These are phyloP conservation scores for Syrmaticus mikado DNA, from an alignment of 2,113 vertebrate species.

Conservation along the genomic window DNA sequence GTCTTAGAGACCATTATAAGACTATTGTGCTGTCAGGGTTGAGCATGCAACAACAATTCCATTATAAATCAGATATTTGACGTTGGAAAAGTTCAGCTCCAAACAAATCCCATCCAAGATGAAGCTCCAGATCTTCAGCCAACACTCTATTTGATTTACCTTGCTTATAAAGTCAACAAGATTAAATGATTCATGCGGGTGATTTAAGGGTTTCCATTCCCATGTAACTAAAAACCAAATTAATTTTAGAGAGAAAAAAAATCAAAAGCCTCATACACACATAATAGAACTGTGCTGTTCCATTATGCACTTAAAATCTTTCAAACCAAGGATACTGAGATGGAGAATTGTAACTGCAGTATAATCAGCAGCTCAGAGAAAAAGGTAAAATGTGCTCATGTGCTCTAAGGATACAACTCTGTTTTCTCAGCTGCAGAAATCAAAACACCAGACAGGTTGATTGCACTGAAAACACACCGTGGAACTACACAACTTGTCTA, in stretches of 20 bases:
- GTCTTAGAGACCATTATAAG: fast-evolving
- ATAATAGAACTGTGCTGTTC: neutral
- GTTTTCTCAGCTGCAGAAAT: neutral
- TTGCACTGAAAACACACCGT: neutral
- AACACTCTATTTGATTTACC: conserved; percentile 5
- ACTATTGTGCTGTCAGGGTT: neutral
- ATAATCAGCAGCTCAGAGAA: neutral
- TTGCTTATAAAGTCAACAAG: conserved; percentile 15
- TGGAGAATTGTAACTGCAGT: neutral
- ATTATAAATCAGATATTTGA: neutral
- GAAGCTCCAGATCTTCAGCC: conserved; percentile 17
- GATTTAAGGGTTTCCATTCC: conserved; percentile 34
- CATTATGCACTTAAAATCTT: neutral
- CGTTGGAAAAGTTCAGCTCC: neutral
- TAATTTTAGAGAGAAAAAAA: neutral
- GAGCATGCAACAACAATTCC: neutral
- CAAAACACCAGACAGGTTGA: neutral
- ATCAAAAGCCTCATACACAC: neutral
- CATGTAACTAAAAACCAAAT: neutral
- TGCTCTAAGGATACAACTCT: neutral
- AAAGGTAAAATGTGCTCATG: neutral
- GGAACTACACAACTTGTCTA: neutral
- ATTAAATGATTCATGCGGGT: neutral
- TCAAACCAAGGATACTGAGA: neutral
- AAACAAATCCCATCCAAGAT: conserved; percentile 26